phyloP scores from a whole-genome alignment of 2,113 vertebrate species.

The Ptilorrhoa leucosticta region DNA sequence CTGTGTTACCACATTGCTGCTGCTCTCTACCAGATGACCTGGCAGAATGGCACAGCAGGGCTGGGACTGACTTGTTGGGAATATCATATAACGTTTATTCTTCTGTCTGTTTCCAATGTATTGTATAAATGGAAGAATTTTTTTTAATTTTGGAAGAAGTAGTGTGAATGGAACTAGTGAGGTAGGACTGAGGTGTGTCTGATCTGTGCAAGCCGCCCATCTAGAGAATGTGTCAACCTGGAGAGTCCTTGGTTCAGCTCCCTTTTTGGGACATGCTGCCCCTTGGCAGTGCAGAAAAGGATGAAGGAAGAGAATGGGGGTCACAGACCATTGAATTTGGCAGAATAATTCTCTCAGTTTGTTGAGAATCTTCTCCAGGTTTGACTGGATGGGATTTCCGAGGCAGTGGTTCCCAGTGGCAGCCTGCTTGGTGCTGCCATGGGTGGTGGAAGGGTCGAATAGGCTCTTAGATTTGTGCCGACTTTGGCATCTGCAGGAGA shows the following conservation, averaged over 20 bases:
- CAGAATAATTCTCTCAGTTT: neutral
- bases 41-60: neutral
- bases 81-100: neutral
- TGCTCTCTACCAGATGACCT: neutral
- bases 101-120: neutral
- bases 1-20: neutral
- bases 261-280: neutral
- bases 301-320: neutral
- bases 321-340: neutral
- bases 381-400: neutral
- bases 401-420: neutral
- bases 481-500: neutral
- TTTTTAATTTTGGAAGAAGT: neutral
- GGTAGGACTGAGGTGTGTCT: neutral
- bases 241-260: neutral
- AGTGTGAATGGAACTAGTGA: neutral
- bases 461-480: neutral
- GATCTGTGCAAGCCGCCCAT: neutral
- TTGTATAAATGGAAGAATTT: neutral
- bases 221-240: neutral
- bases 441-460: neutral
- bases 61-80: slow-evolving; percentile 6
- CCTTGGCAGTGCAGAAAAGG: neutral
- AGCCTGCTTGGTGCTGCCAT: accelerated
- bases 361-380: neutral